phyloP scores from a whole-genome alignment of 1,140 invertebrate species.

The Bursaphelenchus mucronatus region DNA sequence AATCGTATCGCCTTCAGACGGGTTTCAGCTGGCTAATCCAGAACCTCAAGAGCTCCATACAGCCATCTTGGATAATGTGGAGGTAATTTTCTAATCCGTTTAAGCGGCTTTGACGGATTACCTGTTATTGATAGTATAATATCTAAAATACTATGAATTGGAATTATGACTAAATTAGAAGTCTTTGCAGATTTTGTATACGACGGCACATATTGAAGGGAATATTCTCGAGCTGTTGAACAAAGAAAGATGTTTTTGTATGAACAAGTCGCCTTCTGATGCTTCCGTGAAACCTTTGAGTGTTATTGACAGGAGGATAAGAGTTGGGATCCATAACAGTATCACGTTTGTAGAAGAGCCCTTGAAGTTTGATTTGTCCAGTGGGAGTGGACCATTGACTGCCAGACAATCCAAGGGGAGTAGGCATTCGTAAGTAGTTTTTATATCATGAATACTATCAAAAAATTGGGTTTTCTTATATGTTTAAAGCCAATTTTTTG shows the following conservation, averaged over 20 bases:
- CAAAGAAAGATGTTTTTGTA: constrained; percentile 24
- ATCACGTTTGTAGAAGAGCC: constrained; percentile 42
- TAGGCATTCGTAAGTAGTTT: constrained; percentile 19
- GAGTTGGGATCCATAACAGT: constrained; percentile 44
- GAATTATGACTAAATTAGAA: too few relatives aligned
- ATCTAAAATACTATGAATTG: too few relatives aligned
- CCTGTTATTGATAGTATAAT: not conserved
- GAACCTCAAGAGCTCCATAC: constrained; percentile 23
- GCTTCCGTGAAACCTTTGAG: not conserved
- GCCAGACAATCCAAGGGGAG: constrained; percentile 9
- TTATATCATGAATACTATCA: not conserved
- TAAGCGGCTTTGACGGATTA: not conserved
- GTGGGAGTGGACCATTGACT: not conserved
- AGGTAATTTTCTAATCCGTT: too few relatives aligned
- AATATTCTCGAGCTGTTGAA: constrained; percentile 23
- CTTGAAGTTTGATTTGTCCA: constrained; percentile 21
- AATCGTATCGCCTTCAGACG: constrained; percentile 19
- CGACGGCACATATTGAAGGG: constrained; percentile 19
- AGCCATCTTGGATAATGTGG: constrained; percentile 32
- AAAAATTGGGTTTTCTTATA: not conserved
- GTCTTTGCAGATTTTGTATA: constrained; percentile 7
- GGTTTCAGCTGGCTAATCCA: constrained; percentile 5
- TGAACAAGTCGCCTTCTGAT: constrained; percentile 26
- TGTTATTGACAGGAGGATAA: constrained; percentile 25
- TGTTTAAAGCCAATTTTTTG: too few relatives aligned